Base-by-base conservation (phyloP, 2,113 vertebrate species). In the Tonatia bakeri region DNA sequence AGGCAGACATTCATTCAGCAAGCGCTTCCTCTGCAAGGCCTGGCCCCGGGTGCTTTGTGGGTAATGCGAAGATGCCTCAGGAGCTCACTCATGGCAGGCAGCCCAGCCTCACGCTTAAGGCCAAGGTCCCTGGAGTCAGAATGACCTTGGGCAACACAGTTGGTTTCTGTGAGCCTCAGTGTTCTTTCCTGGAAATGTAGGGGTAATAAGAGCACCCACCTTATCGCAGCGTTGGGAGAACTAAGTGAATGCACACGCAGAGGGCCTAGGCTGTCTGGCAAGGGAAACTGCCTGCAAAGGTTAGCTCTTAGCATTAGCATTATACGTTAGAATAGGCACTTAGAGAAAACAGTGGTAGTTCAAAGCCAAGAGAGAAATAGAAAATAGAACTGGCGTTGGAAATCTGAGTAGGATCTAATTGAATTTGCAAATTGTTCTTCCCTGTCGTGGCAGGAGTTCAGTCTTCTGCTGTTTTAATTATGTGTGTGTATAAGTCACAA, bases 391-490 rank as follows among this genome's bases (percentile, higher is more conserved):
- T 47, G 33, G 65, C 4, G 45, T 80, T 90, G 76, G 65, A 67
- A 92, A 81, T 86, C 85, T 73, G 87, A 95, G 84, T 75, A 87
- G 52, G 36, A 81, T 93, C 94, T 96, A 82, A 94, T 56, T 75
- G 61, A 96, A 92, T 86, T 22, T 96, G 77, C 72, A 79, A 79
- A 93, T 24, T 82, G 56, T 43, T 90, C 43, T 96, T 94, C 45
- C 59, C 65, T 87, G 45, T 15, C 20, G 38, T 67, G 76, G 50
- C 83, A 83, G 59, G 16, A 81, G 19, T 70, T 73, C 40, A 36
- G 17, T 70, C 47, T 79, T 67, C n/a, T 20, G 33, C 14, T 64
- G 76, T 45, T 76, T 67, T 65, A 64, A 72, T 38, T 31, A 33
- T 14, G n/a, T 16, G 93, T 4, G 10, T 7, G 61, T 47, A 20